Base-by-base conservation (phyloP, 2,888 invertebrate genomes). In the Anaspis maculata region DNA sequence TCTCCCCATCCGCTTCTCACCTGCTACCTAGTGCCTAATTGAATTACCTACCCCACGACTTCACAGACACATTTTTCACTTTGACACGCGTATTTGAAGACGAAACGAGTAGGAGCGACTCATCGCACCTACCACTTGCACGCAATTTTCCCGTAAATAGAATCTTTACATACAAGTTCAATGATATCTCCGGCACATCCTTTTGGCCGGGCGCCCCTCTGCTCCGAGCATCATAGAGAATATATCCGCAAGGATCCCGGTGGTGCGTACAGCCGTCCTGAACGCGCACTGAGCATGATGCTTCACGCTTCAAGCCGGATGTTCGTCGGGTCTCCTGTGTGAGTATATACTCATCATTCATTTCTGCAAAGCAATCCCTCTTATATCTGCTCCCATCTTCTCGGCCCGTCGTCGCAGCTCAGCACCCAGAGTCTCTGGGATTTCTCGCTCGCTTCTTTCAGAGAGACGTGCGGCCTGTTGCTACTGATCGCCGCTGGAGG, bases 341-440 rank as follows among this genome's bases (percentile, higher is more conserved):
- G 5, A 19, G 5, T 42, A 49, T 51, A 52, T 46, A 51, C 54
- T 54, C 57, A 56, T 56, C 57, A 56, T 55, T 56, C 57, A 56
- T 57, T 57, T 56, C 51, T 46, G 35, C 46, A 42, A 36, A 45
- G 50, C 50, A 51, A 56, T 51, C 54, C 54, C 49, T 53, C 46
- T 48, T 46, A 42, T 46, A 50, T 51, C 50, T 49, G 45, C 48
- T 46, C 44, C 49, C 38, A 41, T 51, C 47, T 48, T 41, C 22
- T 30, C 23, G 32, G 29, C 27, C 38, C 36, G 31, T 38, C 39
- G 30, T 5, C 24, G 24, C 24, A 10, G 6, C 7, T 10, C 7
- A 19, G 9, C 19, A 19, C 7, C 12, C 7, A 19, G 9, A 5
- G 9, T 19, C 19, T 19, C 19, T 19, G n/a, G n/a, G n/a, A n/a